Evolutionary conservation across 1,140 invertebrate species (phyloP), one percentile per base, ranked within the genome.

Genomic region (Drosophila pseudoananassae): DNA sequence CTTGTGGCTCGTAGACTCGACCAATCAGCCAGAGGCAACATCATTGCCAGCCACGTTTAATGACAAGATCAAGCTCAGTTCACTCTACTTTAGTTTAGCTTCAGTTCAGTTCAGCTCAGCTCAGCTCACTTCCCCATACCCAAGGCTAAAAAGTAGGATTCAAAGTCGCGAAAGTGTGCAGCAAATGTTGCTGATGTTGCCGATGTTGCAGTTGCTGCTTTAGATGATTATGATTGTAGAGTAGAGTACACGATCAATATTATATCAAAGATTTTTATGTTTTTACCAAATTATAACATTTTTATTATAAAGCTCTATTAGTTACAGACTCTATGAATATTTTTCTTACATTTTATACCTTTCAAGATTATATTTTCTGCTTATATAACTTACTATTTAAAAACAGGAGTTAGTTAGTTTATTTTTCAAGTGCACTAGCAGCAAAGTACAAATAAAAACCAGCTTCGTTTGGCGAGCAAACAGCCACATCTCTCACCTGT

Each of bases 41-140:
- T 76, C 65, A 79, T 76, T 72, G 71, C 78, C 56, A 70, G 81
- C 81, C 63, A 51, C 73, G 73, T 85, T 87, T 87, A 87, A 87
- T 87, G 83, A 88, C 83, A 87, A 87, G 83, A 87, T 87, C 83
- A 87, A 87, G 84, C 78, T 74, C 71, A 85, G 81, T 71, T 52
- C 69, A 68, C 46, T 58, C 52, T 61, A 75, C 77, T 54, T 54
- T 54, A 54, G 55, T 31, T 65, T 52, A 69, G 14, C 40, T 17
- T 49, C 52, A 49, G 45, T 25, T 14, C 20, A 80, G 64, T 66
- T 55, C 70, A 73, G 61, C 38, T 38, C 61, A 58, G 27, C 52
- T 49, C 72, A 76, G 76, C 52, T 52, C 57, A 56, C 49, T 29
- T 47, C 64, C 64, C 23, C 29, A 47, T n/a, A 53, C 61, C 61